Evolutionary conservation across 2,113 vertebrate species (phyloP).

Genomic region (Tichodroma muraria): DNA sequence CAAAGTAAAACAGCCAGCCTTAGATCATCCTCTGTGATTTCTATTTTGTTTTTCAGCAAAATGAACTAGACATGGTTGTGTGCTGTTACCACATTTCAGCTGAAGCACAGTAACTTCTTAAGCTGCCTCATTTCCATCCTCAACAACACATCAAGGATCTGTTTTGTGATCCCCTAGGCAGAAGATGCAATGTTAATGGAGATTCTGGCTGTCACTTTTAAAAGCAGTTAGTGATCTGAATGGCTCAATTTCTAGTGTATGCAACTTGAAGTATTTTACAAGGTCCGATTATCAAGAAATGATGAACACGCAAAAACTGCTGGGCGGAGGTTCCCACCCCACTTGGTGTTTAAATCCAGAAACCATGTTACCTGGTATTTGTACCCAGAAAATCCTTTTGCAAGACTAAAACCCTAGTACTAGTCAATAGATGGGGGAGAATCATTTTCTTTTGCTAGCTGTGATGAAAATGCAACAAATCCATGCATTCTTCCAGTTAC

Average conservation of each 20-base stretch:
- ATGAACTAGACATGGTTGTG: neutral
- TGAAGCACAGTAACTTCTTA: neutral
- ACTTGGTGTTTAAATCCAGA: neutral
- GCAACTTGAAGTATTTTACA: neutral
- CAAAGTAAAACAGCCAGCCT: conserved; percentile 14
- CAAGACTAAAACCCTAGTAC: neutral
- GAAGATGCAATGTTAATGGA: conserved; percentile 3
- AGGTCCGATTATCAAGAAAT: neutral
- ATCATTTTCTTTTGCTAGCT: neutral
- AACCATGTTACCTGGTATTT: neutral
- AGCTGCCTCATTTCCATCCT: conserved; percentile 19
- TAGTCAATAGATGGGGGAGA: neutral
- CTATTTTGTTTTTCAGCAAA: conserved; percentile 25
- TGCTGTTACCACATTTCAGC: neutral
- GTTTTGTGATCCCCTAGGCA: neutral
- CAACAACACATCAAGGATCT: conserved; percentile 17
- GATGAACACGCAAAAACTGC: neutral
- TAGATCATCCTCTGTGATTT: conserved; percentile 32
- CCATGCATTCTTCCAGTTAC: neutral
- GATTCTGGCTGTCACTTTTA: conserved; percentile 21
- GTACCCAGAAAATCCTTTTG: neutral
- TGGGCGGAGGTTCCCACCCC: neutral
- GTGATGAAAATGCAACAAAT: neutral
- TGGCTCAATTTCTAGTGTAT: neutral
- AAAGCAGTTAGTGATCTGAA: conserved; percentile 9